Conservation (phyloP, 35 echinoderm and acorn worm species). For the Ptychodera flava region DNA sequence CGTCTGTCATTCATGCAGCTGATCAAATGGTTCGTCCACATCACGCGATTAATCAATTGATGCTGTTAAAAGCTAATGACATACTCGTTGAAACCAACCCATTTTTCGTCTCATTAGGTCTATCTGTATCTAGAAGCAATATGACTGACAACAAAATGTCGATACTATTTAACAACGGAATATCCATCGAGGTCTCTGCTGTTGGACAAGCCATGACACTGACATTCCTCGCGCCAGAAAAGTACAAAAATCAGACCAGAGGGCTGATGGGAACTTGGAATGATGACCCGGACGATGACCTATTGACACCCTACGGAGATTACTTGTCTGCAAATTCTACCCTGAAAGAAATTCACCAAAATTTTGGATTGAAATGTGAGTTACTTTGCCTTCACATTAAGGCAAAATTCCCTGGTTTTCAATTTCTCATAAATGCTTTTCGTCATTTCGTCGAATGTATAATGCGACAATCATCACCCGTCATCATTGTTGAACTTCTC, state of each 20-base stretch:
- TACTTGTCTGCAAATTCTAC: background rate
- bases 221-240: background rate
- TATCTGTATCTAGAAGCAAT: background rate
- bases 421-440: background rate
- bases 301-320: conserved; percentile 6
- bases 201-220: background rate
- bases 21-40: too few species aligned
- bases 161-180: conserved; percentile 17
- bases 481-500: too few species aligned
- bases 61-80: too few species aligned
- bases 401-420: background rate
- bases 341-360: conserved; percentile 9
- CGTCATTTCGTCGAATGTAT: background rate
- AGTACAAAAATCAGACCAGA: background rate
- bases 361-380: conserved; percentile 31
- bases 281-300: conserved; percentile 21
- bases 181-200: background rate
- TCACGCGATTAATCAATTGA: too few species aligned
- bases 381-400: background rate
- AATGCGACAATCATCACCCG: too few species aligned
- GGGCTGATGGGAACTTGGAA: conserved; percentile 27
- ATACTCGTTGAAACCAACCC: too few species aligned
- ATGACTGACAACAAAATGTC: background rate
- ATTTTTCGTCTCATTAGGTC: too few species aligned
- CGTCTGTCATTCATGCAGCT: too few species aligned